These are phyloP conservation scores for Euzetes globulus DNA, from an alignment of 2,888 invertebrate species.

Conservation along the genomic window DNA sequence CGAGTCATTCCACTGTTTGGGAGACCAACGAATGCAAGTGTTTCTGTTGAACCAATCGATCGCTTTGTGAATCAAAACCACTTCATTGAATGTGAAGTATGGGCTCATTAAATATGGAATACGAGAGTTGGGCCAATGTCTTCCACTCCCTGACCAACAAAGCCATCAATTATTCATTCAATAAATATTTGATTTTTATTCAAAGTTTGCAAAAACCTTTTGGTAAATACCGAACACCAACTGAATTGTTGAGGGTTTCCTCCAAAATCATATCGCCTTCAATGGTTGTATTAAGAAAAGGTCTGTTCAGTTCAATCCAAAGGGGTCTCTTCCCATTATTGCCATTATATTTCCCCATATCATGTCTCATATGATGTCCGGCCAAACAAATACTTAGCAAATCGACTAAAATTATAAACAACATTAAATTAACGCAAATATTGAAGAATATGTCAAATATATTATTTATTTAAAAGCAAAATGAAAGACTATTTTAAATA, in stretches of 20 bases:
- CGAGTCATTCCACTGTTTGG: background rate
- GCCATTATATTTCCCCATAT: too few relatives aligned
- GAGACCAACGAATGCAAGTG: background rate
- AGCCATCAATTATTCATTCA: background rate
- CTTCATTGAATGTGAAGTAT: background rate
- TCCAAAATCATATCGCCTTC: background rate
- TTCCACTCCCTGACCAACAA: background rate
- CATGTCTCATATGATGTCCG: too few relatives aligned
- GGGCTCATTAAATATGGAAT: background rate
- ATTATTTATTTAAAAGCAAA: too few relatives aligned
- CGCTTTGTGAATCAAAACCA: background rate
- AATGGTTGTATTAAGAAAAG: background rate
- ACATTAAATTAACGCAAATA: too few relatives aligned
- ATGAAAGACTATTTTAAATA: too few relatives aligned
- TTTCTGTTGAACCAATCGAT: background rate
- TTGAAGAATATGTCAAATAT: too few relatives aligned
- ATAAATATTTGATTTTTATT: background rate
- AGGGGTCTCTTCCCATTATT: background rate
- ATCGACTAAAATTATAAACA: too few relatives aligned
- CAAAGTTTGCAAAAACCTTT: background rate
- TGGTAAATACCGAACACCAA: background rate
- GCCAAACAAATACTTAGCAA: too few relatives aligned
- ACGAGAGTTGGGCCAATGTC: background rate
- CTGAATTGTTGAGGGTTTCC: background rate
- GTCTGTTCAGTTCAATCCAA: background rate